A percentile compares a stretch with the other conserved stretches of the same genome.
These are phyloP conservation scores for Netelia fuscicornis DNA, from an alignment of 2,888 invertebrate genomes.

Conservation along the genomic window DNA sequence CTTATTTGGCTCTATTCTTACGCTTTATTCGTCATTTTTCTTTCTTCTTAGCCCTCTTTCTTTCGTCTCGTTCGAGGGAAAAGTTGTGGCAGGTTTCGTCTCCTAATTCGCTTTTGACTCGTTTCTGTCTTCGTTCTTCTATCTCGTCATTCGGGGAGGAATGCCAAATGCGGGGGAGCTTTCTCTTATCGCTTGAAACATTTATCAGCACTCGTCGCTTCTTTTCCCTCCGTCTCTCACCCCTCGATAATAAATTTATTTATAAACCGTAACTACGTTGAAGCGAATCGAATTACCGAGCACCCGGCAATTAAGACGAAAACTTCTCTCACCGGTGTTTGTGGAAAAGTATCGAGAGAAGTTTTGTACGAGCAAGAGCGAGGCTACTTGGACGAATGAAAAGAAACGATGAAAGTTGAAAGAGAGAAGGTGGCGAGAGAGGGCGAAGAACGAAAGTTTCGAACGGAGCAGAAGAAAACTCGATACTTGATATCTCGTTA, in stretches of 20 bases:
- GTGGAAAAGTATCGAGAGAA: conserved; percentile 16
- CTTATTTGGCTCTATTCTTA: conserved; percentile 16
- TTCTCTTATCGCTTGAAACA: conserved; percentile 27
- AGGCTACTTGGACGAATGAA: not conserved
- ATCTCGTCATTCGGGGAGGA: not conserved
- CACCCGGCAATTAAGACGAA: conserved; percentile 27
- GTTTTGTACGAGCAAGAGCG: not conserved
- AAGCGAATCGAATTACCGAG: conserved; percentile 20
- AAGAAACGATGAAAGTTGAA: conserved; percentile 2
- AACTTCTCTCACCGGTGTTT: not conserved
- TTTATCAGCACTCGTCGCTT: conserved; percentile 30
- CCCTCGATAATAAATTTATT: not conserved
- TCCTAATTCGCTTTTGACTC: conserved; percentile 22
- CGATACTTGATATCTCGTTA: not conserved
- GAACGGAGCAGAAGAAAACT: not conserved
- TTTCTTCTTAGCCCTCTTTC: not conserved
- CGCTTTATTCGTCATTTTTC: not conserved
- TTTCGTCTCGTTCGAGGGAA: not conserved
- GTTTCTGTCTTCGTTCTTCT: not conserved
- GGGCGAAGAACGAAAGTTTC: conserved; percentile 2
- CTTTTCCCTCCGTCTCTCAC: not conserved
- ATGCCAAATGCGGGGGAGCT: not conserved
- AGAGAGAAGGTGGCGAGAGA: too few relatives aligned
- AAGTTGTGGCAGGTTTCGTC: conserved; percentile 14
- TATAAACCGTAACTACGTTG: not conserved